Base-by-base conservation (phyloP, 2,888 invertebrate species). In the Sipha maydis region DNA sequence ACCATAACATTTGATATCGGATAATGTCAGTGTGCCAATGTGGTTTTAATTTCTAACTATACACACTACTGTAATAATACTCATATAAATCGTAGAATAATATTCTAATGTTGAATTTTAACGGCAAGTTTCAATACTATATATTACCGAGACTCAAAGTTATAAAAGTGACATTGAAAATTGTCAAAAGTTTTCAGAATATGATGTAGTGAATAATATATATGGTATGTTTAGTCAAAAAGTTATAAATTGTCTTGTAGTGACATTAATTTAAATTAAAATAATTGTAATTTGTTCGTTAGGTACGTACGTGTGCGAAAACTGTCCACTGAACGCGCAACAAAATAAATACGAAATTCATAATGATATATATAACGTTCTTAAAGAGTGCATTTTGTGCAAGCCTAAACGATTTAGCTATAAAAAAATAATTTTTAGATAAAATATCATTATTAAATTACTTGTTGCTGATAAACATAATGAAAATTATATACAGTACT, bases 191-290 rank as follows among this genome's bases (percentile, higher is more conserved):
- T 79, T 61, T 69, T 28, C 69, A 28, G 28, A 9, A 8, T 28
- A 28, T 69, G n/a, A 69, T 28, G 25, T 25, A 4, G 28, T 14
- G 78, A 34, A 79, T 25, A 11, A 25, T 25, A 79, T 34, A 79
- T 61, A 79, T 38, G 79, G 56, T 61, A 25, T 25, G 79, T 79
- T 61, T 34, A 34, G 79, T 34, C 79, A 25, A n/a, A 34, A 25
- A 79, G 61, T 79, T 34, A 61, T 34, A 61, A 79, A 79, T 79
- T 21, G 79, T 79, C 79, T 1, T 21, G 56, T 78, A 31, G 79
- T 25, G 61, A 61, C 79, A 25, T 56, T 79, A 79, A 79, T 79
- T 79, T 34, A 78, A 56, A 31, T 79, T 61, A 34, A 34, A 34
- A 34, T n/a, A n/a, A 67, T 67, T 67, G n/a, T 67, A n/a, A 67